Evolutionary conservation across 1,140 invertebrate species (phyloP).

Genomic region (Globodera rostochiensis): DNA sequence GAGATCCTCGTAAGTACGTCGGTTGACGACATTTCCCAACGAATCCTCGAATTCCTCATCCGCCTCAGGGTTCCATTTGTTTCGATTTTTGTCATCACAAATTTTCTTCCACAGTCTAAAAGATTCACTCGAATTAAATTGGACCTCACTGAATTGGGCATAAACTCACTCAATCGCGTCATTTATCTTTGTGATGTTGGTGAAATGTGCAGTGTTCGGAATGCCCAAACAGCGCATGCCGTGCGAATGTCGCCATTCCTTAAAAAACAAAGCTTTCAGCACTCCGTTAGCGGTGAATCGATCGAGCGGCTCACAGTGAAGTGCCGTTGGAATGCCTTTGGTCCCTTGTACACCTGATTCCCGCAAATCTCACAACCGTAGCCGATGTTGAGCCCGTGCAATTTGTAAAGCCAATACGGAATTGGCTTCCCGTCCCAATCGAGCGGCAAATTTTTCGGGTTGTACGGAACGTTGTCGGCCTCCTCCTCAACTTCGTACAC

Average conservation of each 20-base stretch:
- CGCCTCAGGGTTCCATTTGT: slow-evolving; percentile 89
- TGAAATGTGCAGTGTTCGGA: slow-evolving; percentile 99
- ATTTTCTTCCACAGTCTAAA: slow-evolving; percentile 86
- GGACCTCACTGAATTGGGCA: background rate
- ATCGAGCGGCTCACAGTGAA: slow-evolving; percentile 77
- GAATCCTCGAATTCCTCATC: slow-evolving; percentile 98
- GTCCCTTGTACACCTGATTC: slow-evolving; percentile 93
- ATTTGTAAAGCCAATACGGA: slow-evolving; percentile 94
- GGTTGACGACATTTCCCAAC: slow-evolving; percentile 94
- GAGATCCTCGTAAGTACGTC: slow-evolving; percentile 96
- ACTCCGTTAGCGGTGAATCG: slow-evolving; percentile 10
- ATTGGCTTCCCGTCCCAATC: slow-evolving; percentile 99
- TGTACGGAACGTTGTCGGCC: slow-evolving; percentile 92
- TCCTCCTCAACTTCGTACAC: slow-evolving; percentile 73
- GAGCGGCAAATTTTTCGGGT: slow-evolving; percentile 96
- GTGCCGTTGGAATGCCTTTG: slow-evolving; percentile 98
- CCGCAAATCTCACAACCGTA: slow-evolving; percentile 99
- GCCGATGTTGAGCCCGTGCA: slow-evolving; percentile 97
- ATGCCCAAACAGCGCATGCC: slow-evolving; percentile 98
- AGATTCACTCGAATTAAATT: background rate
- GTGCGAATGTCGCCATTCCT: slow-evolving; percentile 98
- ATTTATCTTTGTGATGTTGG: slow-evolving; percentile 98
- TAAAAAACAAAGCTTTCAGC: slow-evolving; percentile 29
- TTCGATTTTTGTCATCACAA: slow-evolving; percentile 87
- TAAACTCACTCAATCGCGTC: slow-evolving; percentile 75